phyloP scores from a whole-genome alignment of 30 jellyfish, hydroid and myxozoan species.

The Hydractinia symbiolongicarpus region DNA sequence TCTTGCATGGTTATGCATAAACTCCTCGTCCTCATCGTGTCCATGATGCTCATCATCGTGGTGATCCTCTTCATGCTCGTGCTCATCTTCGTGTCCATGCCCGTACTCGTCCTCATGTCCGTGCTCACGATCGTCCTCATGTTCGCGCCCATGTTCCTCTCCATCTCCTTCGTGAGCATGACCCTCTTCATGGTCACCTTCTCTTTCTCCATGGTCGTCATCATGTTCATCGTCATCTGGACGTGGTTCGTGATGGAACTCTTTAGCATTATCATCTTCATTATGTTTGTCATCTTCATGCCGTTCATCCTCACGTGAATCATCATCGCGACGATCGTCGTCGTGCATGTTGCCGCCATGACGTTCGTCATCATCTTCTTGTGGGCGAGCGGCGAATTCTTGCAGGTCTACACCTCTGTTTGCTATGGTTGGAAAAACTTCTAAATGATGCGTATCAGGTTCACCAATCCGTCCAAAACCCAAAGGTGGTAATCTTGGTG shows the following conservation, averaged over 20 bases:
- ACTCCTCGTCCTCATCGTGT: not conserved
- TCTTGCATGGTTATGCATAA: no score
- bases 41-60: not conserved
- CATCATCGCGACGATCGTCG: not conserved
- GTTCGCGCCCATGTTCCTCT: not conserved
- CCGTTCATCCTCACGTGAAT: not conserved
- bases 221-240: conserved; percentile 8
- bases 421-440: conserved; percentile 6
- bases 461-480: conserved; percentile 2
- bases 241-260: not conserved
- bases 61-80: not conserved
- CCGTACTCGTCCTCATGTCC: not conserved
- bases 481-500: no score
- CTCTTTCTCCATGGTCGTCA: not conserved
- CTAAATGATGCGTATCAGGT: not conserved
- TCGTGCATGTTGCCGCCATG: not conserved
- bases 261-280: not conserved
- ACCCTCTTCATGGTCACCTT: not conserved
- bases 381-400: conserved; percentile 2
- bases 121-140: not conserved
- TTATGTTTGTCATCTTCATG: not conserved
- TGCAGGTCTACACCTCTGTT: not conserved
- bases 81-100: not conserved
- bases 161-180: not conserved
- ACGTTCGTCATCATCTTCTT: not conserved